Evolutionary conservation across 2,113 vertebrate genomes (phyloP).

Genomic region (Desmodus rotundus): DNA sequence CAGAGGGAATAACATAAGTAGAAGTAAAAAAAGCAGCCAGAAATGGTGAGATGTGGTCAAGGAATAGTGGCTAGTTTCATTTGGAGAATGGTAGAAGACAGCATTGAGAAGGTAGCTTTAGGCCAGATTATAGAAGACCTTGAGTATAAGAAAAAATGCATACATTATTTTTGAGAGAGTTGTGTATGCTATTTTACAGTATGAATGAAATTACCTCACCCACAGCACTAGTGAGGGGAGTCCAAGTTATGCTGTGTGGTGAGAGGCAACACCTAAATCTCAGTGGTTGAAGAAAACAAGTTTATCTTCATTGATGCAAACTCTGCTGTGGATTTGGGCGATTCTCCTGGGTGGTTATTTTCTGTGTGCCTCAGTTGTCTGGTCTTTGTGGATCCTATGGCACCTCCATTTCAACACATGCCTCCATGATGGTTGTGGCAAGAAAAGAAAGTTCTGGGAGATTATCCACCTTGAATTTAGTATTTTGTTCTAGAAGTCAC

Average conservation of each 20-base stretch:
- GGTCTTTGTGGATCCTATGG: neutral
- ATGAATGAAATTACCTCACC: neutral
- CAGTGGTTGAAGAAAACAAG: neutral
- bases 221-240: neutral
- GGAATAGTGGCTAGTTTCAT: neutral
- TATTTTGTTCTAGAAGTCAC: neutral
- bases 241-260: neutral
- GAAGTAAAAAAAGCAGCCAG: neutral
- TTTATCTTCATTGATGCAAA: neutral
- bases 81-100: neutral
- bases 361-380: neutral
- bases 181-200: neutral
- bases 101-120: neutral
- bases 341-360: neutral
- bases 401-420: neutral
- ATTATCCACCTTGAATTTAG: neutral
- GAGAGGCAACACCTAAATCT: neutral
- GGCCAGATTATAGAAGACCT: neutral
- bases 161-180: neutral
- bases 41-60: neutral
- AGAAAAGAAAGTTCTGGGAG: neutral
- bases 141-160: neutral
- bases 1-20: neutral
- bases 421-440: neutral
- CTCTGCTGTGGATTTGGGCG: neutral